These are phyloP conservation scores for Ceyx cyanopectus DNA, from an alignment of 2,113 vertebrate species.

Conservation along the genomic window DNA sequence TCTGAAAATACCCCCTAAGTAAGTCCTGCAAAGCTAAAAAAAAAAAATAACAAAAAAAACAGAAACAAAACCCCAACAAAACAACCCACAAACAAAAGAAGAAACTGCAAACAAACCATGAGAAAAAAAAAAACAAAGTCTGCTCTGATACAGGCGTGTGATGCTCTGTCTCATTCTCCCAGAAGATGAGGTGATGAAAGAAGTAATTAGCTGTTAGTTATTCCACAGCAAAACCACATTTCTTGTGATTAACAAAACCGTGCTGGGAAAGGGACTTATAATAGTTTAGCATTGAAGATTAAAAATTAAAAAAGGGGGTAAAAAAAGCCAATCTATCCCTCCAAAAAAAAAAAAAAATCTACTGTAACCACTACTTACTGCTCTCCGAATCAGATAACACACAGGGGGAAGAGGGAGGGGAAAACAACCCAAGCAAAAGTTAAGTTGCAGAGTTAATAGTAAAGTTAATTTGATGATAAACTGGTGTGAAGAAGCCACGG, in stretches of 20 bases:
- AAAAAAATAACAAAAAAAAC: neutral
- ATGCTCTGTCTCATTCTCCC: neutral
- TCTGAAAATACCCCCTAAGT: neutral
- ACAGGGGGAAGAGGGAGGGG: accelerated
- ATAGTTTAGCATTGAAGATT: neutral
- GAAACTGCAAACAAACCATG: neutral
- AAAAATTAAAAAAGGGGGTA: neutral
- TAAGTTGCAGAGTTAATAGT: too few species aligned
- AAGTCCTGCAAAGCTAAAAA: neutral
- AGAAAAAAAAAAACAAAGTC: neutral
- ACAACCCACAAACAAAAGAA: neutral
- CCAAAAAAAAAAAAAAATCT: neutral
- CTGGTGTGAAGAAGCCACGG: neutral
- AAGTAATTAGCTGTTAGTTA: constrained; percentile 44
- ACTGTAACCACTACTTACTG: neutral
- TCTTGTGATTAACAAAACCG: constrained; percentile 9
- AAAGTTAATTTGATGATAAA: neutral
- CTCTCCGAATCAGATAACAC: neutral
- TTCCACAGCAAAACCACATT: constrained; percentile 6
- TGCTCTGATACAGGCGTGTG: neutral
- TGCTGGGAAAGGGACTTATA: neutral
- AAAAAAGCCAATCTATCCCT: neutral
- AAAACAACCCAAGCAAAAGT: neutral
- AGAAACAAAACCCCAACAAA: neutral
- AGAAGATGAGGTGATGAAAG: constrained; percentile 18